phyloP scores from a whole-genome alignment of 2,797 vertebrate species.

The Brachyrhaphis roseni region DNA sequence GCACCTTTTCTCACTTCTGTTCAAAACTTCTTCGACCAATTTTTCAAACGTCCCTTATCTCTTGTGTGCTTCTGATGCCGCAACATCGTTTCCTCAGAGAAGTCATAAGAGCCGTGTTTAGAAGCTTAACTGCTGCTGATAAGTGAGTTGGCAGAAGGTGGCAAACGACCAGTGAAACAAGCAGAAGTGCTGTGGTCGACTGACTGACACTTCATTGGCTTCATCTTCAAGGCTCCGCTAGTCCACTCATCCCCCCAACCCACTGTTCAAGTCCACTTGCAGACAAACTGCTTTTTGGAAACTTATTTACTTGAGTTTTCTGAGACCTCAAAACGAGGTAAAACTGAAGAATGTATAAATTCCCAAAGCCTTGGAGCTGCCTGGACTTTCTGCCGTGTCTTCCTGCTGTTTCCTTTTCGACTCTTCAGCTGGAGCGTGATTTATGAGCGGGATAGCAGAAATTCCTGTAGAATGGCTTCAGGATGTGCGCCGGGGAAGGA shows the following conservation, averaged over 20 bases:
- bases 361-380: conserved; percentile 17
- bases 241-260: neutral
- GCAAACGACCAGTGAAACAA: conserved; percentile 14
- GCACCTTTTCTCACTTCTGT: neutral
- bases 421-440: conserved; percentile 63
- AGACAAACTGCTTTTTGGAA: neutral
- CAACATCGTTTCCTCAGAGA: conserved; percentile 19
- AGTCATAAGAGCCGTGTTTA: conserved; percentile 10
- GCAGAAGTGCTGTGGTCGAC: conserved; percentile 22
- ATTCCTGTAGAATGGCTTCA: conserved; percentile 78
- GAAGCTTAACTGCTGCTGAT: conserved; percentile 6
- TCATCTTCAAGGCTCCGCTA: conserved; percentile 8
- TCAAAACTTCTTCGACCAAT: neutral
- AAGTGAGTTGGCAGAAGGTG: conserved; percentile 17
- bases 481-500: conserved; percentile 67
- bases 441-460: conserved; percentile 70
- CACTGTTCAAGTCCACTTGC: neutral
- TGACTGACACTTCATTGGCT: conserved; percentile 24
- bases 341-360: conserved; percentile 40
- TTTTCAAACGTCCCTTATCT: neutral
- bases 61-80: neutral
- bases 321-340: conserved; percentile 28
- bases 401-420: conserved; percentile 37
- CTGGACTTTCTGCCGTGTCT: conserved; percentile 32
- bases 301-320: neutral